phyloP scores from a whole-genome alignment of 2,113 vertebrate genomes.

The Aramus guarauna region DNA sequence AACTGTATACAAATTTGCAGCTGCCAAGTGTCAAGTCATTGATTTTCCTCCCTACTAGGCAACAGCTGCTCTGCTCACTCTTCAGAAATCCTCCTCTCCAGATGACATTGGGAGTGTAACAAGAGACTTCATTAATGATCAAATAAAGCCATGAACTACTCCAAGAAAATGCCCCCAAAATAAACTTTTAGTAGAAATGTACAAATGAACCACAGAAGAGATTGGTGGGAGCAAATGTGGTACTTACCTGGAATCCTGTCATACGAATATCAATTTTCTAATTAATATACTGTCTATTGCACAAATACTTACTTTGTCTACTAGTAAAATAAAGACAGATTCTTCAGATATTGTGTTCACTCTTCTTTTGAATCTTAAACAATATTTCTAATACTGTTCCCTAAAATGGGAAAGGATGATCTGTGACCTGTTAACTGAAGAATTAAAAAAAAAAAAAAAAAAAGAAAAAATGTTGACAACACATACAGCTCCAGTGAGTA shows the following conservation, averaged over 20 bases:
- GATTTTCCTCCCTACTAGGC: neutral
- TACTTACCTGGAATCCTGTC: neutral
- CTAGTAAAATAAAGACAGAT: neutral
- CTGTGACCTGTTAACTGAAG: neutral
- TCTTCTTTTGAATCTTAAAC: neutral
- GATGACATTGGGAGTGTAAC: neutral
- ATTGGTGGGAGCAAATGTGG: neutral
- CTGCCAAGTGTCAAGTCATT: neutral
- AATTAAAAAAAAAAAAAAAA: neutral
- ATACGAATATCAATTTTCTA: neutral
- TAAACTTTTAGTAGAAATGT: neutral
- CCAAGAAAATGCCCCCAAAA: neutral
- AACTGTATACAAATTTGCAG: slow-evolving; percentile 13
- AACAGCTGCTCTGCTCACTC: slow-evolving; percentile 30
- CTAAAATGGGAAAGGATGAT: neutral
- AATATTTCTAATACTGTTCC: neutral
- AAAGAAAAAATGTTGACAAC: neutral
- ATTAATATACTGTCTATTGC: neutral
- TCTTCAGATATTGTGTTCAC: neutral
- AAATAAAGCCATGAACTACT: neutral
- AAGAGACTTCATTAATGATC: slow-evolving; percentile 7
- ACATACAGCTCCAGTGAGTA: neutral
- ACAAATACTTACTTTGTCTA: neutral
- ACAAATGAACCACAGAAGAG: neutral
- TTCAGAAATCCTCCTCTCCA: slow-evolving; percentile 26